These are phyloP conservation scores for Apodemus speciosus DNA, from an alignment of 2,113 vertebrate genomes.

Conservation along the genomic window DNA sequence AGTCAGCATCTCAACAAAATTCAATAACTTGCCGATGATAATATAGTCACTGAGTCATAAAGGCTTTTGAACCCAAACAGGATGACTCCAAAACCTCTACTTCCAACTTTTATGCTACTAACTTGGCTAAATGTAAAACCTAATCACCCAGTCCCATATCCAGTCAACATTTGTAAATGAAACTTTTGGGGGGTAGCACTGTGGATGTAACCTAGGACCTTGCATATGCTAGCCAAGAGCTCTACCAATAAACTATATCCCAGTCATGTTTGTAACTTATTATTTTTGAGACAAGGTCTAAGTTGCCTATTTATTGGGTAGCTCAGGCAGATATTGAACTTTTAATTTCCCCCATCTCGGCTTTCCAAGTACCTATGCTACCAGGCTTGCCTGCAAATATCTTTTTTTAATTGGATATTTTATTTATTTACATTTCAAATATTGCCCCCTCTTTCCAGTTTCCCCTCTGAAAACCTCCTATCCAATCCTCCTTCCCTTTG, in stretches of 20 bases:
- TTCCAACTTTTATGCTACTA: constrained; percentile 16
- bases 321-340: background rate
- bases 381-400: background rate
- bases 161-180: constrained; percentile 26
- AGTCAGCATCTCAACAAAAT: constrained; percentile 36
- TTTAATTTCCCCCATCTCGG: background rate
- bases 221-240: background rate
- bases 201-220: background rate
- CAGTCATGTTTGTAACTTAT: background rate
- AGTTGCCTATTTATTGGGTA: background rate
- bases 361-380: background rate
- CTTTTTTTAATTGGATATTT: background rate
- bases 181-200: background rate
- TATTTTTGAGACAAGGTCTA: background rate
- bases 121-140: constrained; percentile 29
- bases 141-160: background rate
- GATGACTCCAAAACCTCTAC: constrained; percentile 12
- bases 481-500: too few species aligned
- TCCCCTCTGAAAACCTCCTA: too few species aligned
- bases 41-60: background rate
- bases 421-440: too few species aligned
- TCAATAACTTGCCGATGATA: constrained; percentile 6
- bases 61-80: constrained; percentile 23
- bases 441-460: too few species aligned
- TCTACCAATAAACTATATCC: background rate